phyloP scores from a whole-genome alignment of 1,140 invertebrate genomes.

The Listronotus oregonensis region DNA sequence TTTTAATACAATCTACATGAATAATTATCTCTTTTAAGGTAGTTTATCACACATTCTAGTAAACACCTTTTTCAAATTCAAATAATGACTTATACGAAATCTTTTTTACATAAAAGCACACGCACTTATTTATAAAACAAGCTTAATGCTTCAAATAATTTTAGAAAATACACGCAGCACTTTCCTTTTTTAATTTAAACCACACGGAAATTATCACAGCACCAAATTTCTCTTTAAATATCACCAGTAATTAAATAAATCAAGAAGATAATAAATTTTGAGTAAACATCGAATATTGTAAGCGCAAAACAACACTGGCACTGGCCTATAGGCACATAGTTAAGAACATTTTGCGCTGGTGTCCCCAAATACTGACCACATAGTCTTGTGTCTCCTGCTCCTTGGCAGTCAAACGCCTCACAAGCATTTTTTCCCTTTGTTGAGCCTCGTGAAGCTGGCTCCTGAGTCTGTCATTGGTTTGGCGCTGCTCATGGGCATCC shows the following conservation, averaged over 20 bases:
- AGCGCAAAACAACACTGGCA: constrained; percentile 15
- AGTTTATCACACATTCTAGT: too few species aligned
- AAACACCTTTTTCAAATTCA: too few species aligned
- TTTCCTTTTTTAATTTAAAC: background rate
- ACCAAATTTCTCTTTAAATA: background rate
- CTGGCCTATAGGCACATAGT: constrained; percentile 32
- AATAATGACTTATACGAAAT: too few species aligned
- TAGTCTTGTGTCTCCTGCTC: constrained; percentile 97
- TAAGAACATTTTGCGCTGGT: constrained; percentile 42
- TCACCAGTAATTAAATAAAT: constrained; percentile 15
- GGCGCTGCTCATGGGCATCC: constrained; percentile 74
- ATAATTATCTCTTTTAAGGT: too few species aligned
- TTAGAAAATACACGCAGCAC: too few species aligned
- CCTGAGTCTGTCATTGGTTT: constrained; percentile 80
- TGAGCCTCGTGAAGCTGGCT: constrained; percentile 83
- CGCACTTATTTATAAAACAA: background rate
- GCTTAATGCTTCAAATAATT: background rate
- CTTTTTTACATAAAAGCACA: too few species aligned
- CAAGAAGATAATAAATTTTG: background rate
- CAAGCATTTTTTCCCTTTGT: constrained; percentile 88
- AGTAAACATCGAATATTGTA: constrained; percentile 3
- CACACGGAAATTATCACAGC: constrained; percentile 2
- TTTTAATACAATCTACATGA: too few species aligned
- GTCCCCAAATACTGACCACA: constrained; percentile 71
- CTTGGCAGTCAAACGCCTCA: constrained; percentile 88